Base-by-base conservation (phyloP, 1,140 invertebrate species). In the Panagrolaimus sp. region DNA sequence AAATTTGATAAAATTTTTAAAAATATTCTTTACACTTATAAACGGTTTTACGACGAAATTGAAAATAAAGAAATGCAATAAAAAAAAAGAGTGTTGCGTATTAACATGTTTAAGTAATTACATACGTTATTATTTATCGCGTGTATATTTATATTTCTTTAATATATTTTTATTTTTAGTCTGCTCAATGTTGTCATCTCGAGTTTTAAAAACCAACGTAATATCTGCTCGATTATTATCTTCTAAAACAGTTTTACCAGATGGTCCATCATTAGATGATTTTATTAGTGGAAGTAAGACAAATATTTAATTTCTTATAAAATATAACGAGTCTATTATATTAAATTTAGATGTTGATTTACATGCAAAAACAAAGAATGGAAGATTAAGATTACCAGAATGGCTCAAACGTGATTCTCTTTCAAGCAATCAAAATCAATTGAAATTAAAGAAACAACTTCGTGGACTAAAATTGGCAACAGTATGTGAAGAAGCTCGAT, bases 401-500 rank as follows among this genome's bases (percentile, higher is more conserved):
- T 99, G 96, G 96, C 82, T 99, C 43, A 98, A 98, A 83, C 93
- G 90, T 48, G 88, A 92, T 78, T 93, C 95, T 11, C 89, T 90
- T 76, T 93, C 91, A 82, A 85, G 86, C 74, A 88, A 86, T 77
- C 75, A 80, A 85, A 88, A 90, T 43, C 87, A 89, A 78, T 92
- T 86, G 73, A 88, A 88, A 79, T 84, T 99, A 14, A 98, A 97
- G 81, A 87, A 90, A 63, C 90, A 93, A 80, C 84, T 99, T 11
- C 85, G 92, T 66, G 88, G 89, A 14, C 86, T 98, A 13, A 96
- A 95, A 76, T 86, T 99, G 9, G 91, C 92, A 77, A 99, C 96
- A 2, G 96, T 99, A 1, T 99, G 96, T 84, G 93, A 98, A 84
- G 96, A 99, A 86, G 96, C 96, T 0, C 87, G 92, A 72, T 99